These are phyloP conservation scores for Neoniphon sammara DNA, from an alignment of 2,797 vertebrate genomes.

Conservation along the genomic window DNA sequence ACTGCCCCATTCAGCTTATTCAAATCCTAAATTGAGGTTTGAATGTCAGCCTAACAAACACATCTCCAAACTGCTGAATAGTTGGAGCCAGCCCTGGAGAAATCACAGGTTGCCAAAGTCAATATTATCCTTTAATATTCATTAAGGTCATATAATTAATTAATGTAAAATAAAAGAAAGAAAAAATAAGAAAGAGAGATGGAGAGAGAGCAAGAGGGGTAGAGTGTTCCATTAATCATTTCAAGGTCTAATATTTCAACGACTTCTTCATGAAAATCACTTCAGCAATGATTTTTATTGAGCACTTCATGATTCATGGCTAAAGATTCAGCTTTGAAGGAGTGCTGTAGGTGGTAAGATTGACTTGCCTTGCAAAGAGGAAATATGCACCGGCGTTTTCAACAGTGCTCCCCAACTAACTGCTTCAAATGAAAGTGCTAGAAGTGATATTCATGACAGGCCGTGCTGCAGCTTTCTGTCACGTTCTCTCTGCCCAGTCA, in stretches of 20 bases:
- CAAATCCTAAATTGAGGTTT: no score
- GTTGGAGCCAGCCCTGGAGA: no score
- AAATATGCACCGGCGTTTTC: not conserved
- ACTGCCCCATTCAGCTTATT: no score
- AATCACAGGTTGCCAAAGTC: not conserved
- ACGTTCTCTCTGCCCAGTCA: not conserved
- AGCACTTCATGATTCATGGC: not conserved
- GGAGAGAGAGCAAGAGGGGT: not conserved
- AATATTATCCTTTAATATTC: slow-evolving; percentile 31
- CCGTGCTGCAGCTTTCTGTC: not conserved
- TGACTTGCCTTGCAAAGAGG: not conserved
- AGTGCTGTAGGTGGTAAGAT: not conserved
- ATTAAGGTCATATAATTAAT: slow-evolving; percentile 25
- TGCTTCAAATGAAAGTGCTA: not conserved
- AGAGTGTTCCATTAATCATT: not conserved
- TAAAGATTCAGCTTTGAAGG: not conserved
- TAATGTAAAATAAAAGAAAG: not conserved
- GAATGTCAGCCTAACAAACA: no score
- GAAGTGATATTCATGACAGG: not conserved
- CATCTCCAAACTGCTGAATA: no score
- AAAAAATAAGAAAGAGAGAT: not conserved
- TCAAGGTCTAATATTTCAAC: not conserved
- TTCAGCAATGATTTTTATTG: no score
- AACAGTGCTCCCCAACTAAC: not conserved
- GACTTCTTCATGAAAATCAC: not conserved